Evolutionary conservation across 1,140 invertebrate species (phyloP), one percentile per base, ranked within the genome.

Genomic region (Planococcus citri): DNA sequence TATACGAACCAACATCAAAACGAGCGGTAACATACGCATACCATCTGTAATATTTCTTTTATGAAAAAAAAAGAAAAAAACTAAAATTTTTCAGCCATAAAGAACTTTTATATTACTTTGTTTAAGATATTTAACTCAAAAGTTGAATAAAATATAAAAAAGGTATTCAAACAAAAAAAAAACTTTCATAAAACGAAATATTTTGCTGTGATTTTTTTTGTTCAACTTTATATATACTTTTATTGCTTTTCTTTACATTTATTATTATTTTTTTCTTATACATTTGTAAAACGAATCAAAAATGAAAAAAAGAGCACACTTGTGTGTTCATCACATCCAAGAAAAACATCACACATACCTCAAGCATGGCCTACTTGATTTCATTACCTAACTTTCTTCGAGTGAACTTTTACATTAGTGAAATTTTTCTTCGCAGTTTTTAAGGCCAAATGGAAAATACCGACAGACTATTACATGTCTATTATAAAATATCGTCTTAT

Each of bases 31-130:
- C 41, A 51, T 51, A 51, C 41, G 41, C 41, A 51, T 51, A 51
- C 41, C 41, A 51, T 51, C 41, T 51, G 41, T 51, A 51, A 51
- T 51, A 51, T 51, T 51, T 51, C 41, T 51, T 51, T 51, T 51
- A 51, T 51, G 41, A 51, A 17, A 51, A 51, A 37, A 37, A n/a
- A n/a, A 17, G 17, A 17, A 51, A 51, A 51, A 51, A 51, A 51
- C 41, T 51, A 51, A 51, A 51, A 51, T 51, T 51, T 51, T 51
- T 51, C 41, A 51, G 12, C 41, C 41, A 51, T 51, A 51, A 51
- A 51, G 41, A 51, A 51, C 41, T 51, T 51, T 51, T 51, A 51
- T 51, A 51, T 51, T 51, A 51, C 41, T 51, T 51, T 51, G 41
- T 51, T 51, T 51, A 51, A 51, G 41, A 51, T 51, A 51, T 51